Base-by-base conservation (phyloP, 2,797 vertebrate species). In the Phataginus tetradactyla region DNA sequence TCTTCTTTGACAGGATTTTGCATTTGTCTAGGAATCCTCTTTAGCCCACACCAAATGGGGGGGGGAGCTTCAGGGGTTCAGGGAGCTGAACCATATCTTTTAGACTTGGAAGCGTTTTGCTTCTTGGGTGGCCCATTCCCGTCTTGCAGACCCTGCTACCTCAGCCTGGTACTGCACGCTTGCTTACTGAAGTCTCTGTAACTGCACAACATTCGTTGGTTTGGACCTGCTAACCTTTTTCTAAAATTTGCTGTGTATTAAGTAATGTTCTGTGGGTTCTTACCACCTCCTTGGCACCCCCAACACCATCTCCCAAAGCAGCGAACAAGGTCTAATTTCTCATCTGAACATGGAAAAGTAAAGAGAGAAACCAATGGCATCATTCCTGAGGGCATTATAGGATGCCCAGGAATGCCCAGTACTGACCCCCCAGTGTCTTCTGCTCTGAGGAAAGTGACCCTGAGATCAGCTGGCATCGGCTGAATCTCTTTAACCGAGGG, bases 401-500 rank as follows among this genome's bases (percentile, higher is more conserved):
- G 45, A 15, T 27, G 6, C 37, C 14, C 4, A 29, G 61, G 42
- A 53, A 42, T 20, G 37, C 13, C 23, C 34, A 53, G 20, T 32
- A 45, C 10, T 74, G 69, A 34, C 21, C 42, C 21, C n/a, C 12
- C 59, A 34, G 7, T 51, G 45, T 66, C 34, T 25, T 84, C 20
- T 10, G 12, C 39, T 72, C 42, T 2, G 0, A 39, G 21, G 8
- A 21, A 78, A 93, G 49, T 2, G 25, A 85, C 2, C 34, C 77
- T 15, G 21, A 5, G 39, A 5, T 42, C 15, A 32, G 4, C 0
- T n/a, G 64, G 12, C 11, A n/a, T 55, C 21, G 42, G 13, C 2
- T 71, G 55, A 37, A 5, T 57, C 32, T 77, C 51, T 74, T 4
- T 23, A 51, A 45, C 4, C 32, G 42, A 89, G 17, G 71, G 37